Evolutionary conservation across 2,113 vertebrate species (phyloP).

Genomic region (Cygnus atratus): DNA sequence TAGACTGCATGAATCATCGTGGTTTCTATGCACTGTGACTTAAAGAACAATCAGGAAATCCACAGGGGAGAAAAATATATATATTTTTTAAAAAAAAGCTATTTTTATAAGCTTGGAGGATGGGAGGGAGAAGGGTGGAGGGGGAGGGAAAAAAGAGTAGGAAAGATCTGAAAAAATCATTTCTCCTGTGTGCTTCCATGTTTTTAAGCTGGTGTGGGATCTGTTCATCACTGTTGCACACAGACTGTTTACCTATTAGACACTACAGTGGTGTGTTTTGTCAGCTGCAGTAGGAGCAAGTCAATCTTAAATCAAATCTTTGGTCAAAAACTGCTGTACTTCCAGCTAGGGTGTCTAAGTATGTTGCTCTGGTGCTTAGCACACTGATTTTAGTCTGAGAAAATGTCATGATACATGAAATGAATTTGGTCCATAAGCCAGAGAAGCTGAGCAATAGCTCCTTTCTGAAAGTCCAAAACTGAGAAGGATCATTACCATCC

Average conservation of each 20-base stretch:
- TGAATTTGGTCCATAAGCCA: neutral
- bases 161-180: too few species aligned
- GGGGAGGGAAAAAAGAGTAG: too few species aligned
- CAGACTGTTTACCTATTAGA: neutral
- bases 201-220: rapidly evolving
- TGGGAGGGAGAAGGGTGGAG: too few species aligned
- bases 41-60: neutral
- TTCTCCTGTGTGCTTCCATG: neutral
- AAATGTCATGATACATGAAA: neutral
- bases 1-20: neutral
- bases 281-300: neutral
- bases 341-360: neutral
- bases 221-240: neutral
- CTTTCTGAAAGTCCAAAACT: neutral
- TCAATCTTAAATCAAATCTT: neutral
- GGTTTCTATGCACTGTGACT: neutral
- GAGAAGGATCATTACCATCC: neutral
- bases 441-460: neutral
- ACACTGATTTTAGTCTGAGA: neutral
- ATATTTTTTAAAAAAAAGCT: too few species aligned
- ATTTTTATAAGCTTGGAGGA: too few species aligned
- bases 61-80: too few species aligned
- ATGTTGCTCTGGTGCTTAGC: neutral
- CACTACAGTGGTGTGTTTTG: neutral
- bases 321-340: neutral